phyloP scores from a whole-genome alignment of 30 jellyfish, hydroid and myxozoan species.

The Turritopsis rubra region DNA sequence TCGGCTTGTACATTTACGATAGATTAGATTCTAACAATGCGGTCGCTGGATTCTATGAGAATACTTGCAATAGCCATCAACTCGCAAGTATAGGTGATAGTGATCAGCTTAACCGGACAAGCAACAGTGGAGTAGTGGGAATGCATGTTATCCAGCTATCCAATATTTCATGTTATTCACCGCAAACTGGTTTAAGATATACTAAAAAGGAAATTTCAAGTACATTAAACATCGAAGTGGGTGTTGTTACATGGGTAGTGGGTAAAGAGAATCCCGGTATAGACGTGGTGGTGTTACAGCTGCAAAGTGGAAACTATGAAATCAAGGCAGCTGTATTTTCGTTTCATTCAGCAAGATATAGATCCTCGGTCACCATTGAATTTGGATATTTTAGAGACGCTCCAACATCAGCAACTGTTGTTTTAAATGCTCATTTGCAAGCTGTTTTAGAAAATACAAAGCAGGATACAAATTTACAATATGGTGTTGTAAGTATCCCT shows the following conservation, averaged over 20 bases:
- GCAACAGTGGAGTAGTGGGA: background rate
- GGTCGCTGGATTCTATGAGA: slow-evolving; percentile 4
- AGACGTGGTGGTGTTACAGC: background rate
- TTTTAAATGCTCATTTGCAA: background rate
- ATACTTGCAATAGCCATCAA: background rate
- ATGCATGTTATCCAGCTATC: slow-evolving; percentile 1
- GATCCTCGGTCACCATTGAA: background rate
- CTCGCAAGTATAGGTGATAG: background rate
- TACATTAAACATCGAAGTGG: background rate
- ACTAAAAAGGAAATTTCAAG: background rate
- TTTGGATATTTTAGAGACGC: background rate
- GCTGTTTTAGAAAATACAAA: background rate
- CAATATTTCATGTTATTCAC: background rate
- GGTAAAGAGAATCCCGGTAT: background rate
- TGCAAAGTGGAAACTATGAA: background rate
- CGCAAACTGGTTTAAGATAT: background rate
- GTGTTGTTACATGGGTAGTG: background rate
- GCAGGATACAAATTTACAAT: background rate
- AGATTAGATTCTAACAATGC: background rate
- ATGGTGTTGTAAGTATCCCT: background rate
- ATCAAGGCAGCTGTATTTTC: background rate
- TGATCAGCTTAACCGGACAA: background rate
- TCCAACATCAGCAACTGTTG: background rate
- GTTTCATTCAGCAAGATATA: background rate
- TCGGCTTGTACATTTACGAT: background rate